A percentile compares a stretch with the other conserved stretches of the same genome.
Evolutionary conservation across 2,113 vertebrate species (phyloP).

Genomic region (Lepus timidus): DNA sequence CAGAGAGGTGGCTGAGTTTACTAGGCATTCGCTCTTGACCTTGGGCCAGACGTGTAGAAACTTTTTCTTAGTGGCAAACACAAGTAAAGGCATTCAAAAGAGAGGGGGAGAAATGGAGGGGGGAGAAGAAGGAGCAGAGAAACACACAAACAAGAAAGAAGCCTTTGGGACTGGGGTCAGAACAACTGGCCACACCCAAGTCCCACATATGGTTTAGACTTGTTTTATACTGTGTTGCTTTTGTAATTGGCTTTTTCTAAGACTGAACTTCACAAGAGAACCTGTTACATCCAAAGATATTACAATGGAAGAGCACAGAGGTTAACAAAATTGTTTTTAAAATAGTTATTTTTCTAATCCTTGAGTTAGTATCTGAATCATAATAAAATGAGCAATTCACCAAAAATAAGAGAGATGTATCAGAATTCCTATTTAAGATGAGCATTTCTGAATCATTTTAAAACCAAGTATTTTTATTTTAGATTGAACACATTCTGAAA

Average conservation of each 20-base stretch:
- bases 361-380: conserved; percentile 36
- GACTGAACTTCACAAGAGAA: background rate
- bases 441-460: conserved; percentile 43
- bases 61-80: conserved; percentile 63
- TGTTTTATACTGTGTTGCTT: conserved; percentile 40
- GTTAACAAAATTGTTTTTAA: conserved; percentile 39
- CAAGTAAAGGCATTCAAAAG: conserved; percentile 47
- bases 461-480: conserved; percentile 25
- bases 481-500: conserved; percentile 21
- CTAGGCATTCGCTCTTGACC: conserved; percentile 53
- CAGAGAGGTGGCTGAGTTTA: conserved; percentile 65
- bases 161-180: background rate
- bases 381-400: conserved; percentile 45
- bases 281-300: background rate
- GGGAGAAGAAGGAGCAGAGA: background rate
- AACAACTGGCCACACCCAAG: conserved; percentile 2
- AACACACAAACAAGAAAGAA: conserved; percentile 26
- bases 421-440: background rate
- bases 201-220: conserved; percentile 37
- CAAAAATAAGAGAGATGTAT: background rate
- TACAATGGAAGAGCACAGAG: background rate
- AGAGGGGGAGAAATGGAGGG: background rate
- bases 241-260: conserved; percentile 43
- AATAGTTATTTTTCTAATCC: conserved; percentile 17
- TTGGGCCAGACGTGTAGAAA: conserved; percentile 67